Base-by-base conservation (phyloP, 92 coral and sea anemone species). In the Blastomussa wellsi region DNA sequence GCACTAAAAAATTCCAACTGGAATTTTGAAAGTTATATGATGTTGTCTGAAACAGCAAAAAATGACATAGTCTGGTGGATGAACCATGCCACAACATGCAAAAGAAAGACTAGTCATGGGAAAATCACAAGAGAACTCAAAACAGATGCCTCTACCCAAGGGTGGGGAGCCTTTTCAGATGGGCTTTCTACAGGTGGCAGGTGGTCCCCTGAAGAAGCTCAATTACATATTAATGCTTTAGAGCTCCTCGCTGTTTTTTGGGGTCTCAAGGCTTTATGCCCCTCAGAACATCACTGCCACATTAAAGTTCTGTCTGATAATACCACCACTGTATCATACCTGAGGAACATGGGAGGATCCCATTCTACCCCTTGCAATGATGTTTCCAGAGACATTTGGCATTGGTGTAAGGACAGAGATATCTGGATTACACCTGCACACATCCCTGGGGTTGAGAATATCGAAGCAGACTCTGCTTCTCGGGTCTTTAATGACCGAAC, bases 351-450 rank as follows among this genome's bases (percentile, higher is more conserved):
- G 81, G 82, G 87, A 49, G 87, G 87, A 71, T 69, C 82, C 19
- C 90, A 81, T 44, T 80, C 90, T 31, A 52, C 39, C 64, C 72
- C 48, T 14, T 87, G 87, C 37, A 80, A 87, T 39, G 28, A 59
- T 41, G 81, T 80, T 62, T 35, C 87, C 26, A 37, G 87, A n/a
- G 79, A 69, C 35, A 72, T 87, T 17, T 80, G 81, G 86, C 62
- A 32, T 26, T 87, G 87, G 87, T 80, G 82, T 49, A 87, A 72
- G 82, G 76, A 87, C 52, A 51, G 81, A 72, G 73, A 38, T 20
- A 80, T 87, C 38, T 87, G 90, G 87, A 60, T 87, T 47, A 66
- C 90, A 67, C 81, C 84, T 17, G 73, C 76, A 52, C 91, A 88
- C 37, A 82, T 82, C 38, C 88, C 91, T n/a, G 91, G 88, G 13